These are phyloP conservation scores for Campylomormyrus numenius DNA, from an alignment of 2,113 vertebrate species.

Conservation along the genomic window DNA sequence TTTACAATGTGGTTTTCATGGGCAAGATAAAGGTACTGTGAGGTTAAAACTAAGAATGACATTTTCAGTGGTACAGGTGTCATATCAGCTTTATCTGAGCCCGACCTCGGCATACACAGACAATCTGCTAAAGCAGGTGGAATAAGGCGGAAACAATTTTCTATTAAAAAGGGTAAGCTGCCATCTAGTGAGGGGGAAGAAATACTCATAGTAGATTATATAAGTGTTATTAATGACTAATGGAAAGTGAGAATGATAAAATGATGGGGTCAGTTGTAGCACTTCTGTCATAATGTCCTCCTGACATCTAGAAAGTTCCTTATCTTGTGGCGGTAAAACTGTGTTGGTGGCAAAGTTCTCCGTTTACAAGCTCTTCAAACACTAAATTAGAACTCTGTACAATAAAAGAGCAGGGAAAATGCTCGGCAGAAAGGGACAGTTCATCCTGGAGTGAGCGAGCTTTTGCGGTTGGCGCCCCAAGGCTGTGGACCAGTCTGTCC, in stretches of 20 bases:
- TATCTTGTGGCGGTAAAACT: background rate
- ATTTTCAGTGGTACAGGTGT: background rate
- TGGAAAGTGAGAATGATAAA: background rate
- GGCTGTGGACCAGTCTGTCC: background rate
- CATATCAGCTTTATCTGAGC: background rate
- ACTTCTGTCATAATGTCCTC: background rate
- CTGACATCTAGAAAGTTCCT: background rate
- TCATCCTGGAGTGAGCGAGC: background rate
- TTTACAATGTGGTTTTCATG: background rate
- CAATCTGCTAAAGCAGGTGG: background rate
- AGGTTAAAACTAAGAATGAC: background rate
- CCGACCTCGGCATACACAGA: background rate
- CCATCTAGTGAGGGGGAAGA: background rate
- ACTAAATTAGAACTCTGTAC: background rate
- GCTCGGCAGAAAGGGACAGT: background rate
- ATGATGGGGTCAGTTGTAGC: background rate
- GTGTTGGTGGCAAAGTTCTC: background rate
- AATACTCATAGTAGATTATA: background rate
- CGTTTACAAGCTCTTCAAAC: background rate
- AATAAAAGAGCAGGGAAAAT: background rate
- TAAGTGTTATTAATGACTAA: background rate
- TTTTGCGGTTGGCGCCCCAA: background rate
- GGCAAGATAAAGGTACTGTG: background rate
- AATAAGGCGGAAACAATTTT: background rate
- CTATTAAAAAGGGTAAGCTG: background rate